A percentile compares a stretch with the other conserved stretches of the same genome.
These are phyloP conservation scores for Sminthurinus signatus DNA, from an alignment of 1,140 invertebrate genomes.

Conservation along the genomic window DNA sequence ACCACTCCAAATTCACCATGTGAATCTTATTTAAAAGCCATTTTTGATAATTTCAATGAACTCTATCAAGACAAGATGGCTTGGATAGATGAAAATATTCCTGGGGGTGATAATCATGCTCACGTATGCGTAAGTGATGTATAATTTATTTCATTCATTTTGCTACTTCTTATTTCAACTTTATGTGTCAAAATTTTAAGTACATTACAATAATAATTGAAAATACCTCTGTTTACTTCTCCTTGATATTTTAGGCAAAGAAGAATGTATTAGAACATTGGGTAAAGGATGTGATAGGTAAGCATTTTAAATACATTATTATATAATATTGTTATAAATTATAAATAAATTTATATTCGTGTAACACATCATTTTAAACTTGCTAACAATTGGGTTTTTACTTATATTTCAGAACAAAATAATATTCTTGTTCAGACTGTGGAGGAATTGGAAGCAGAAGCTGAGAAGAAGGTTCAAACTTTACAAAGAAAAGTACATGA, in stretches of 20 bases:
- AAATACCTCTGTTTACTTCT: too few species aligned
- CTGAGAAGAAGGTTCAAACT: slow-evolving; percentile 21
- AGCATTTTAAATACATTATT: too few species aligned
- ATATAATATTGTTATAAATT: neutral
- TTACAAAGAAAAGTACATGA: slow-evolving; percentile 30
- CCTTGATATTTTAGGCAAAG: too few species aligned
- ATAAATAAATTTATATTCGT: neutral
- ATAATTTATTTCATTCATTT: neutral
- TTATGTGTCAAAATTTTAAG: too few species aligned
- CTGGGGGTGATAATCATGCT: neutral
- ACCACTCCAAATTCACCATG: neutral
- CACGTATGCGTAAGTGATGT: neutral
- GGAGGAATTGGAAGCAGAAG: slow-evolving; percentile 36
- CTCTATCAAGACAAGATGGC: slow-evolving; percentile 1
- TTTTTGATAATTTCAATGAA: slow-evolving; percentile 14
- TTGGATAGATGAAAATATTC: slow-evolving; percentile 8
- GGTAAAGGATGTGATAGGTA: slow-evolving; percentile 20
- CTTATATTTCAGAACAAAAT: slow-evolving; percentile 18
- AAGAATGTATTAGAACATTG: slow-evolving; percentile 21
- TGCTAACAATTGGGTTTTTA: neutral
- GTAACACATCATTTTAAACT: neutral
- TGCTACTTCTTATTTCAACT: neutral
- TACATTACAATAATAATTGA: too few species aligned
- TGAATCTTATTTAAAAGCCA: slow-evolving; percentile 9
- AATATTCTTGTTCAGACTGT: slow-evolving; percentile 27